phyloP scores from a whole-genome alignment of 1,140 invertebrate species.

The Druon quercuslanigerum region DNA sequence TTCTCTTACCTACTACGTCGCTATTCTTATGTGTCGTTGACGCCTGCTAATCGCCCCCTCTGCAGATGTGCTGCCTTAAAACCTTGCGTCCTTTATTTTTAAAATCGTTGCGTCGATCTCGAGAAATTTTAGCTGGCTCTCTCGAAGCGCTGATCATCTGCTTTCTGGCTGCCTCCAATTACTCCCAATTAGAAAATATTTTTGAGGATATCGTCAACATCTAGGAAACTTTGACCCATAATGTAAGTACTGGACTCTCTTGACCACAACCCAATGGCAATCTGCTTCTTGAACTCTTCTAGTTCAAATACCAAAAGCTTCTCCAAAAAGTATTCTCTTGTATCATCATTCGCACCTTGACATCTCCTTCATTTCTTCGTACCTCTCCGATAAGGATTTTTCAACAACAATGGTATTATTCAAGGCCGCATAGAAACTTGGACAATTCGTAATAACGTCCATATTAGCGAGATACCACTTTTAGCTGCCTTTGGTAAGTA shows the following conservation, averaged over 20 bases:
- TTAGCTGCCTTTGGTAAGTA: constrained; percentile 33
- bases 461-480: constrained; percentile 34
- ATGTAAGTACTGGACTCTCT: too few species aligned
- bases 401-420: constrained; percentile 13
- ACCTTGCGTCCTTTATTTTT: too few species aligned
- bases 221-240: too few species aligned
- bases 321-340: constrained; percentile 35
- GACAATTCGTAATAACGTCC: constrained; percentile 21
- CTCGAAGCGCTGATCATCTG: constrained; percentile 3
- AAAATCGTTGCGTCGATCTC: too few species aligned
- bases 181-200: constrained; percentile 33
- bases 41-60: neutral
- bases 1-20: neutral
- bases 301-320: constrained; percentile 20
- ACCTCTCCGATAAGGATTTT: constrained; percentile 24
- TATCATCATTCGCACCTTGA: constrained; percentile 16
- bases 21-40: too few species aligned
- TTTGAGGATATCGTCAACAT: too few species aligned
- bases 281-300: constrained; percentile 38
- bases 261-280: too few species aligned
- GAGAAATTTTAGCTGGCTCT: too few species aligned
- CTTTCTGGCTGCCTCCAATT: constrained; percentile 28
- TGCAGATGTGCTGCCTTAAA: neutral
- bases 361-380: constrained; percentile 30
- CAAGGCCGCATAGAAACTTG: constrained; percentile 11